Base-by-base conservation (phyloP, 2,113 vertebrate genomes). In the Ameiurus melas region DNA sequence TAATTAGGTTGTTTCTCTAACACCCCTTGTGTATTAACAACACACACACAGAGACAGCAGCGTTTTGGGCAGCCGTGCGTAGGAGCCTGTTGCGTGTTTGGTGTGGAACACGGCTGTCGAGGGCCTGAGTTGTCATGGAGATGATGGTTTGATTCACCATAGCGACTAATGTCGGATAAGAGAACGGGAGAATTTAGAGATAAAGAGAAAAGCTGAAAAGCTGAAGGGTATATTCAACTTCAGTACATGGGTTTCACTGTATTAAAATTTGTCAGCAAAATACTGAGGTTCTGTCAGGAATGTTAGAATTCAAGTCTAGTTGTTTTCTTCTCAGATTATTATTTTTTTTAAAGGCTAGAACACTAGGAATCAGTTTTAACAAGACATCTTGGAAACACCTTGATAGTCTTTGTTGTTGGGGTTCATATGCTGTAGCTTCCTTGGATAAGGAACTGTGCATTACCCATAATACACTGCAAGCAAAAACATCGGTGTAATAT, bases 1-100 rank as follows among this genome's bases (percentile, higher is more conserved):
- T 89, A 82, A 90, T 89, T 91, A 91, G 91, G 84, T 84, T 90
- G 89, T 87, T 88, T 91, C 85, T 87, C 57, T 89, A 91, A 91
- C 91, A 91, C 83, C 89, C 75, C 89, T 85, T 87, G 87, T 75
- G 89, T 91, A 88, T 84, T 88, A 91, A 81, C 88, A 88, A 91
- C 86, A 89, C 87, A 62, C 84, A 83, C 84, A 83, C 89, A 88
- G 82, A 85, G 43, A 87, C 17, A 70, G 47, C 77, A 10, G 85
- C 22, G 47, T 90, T 90, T 89, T 87, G 87, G 86, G 64, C 90
- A 90, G 86, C 80, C 87, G 86, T 90, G 91, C 91, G 91, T 91
- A 91, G 91, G 91, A 90, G 91, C 90, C 81, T 87, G 86, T 91
- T 91, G 86, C 91, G 89, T 91, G 91, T 91, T 91, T 89, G 86